A percentile compares a stretch with the other conserved stretches of the same genome.
These are phyloP conservation scores for Heterodera filipjevi DNA, from an alignment of 2,888 invertebrate species.

Conservation along the genomic window DNA sequence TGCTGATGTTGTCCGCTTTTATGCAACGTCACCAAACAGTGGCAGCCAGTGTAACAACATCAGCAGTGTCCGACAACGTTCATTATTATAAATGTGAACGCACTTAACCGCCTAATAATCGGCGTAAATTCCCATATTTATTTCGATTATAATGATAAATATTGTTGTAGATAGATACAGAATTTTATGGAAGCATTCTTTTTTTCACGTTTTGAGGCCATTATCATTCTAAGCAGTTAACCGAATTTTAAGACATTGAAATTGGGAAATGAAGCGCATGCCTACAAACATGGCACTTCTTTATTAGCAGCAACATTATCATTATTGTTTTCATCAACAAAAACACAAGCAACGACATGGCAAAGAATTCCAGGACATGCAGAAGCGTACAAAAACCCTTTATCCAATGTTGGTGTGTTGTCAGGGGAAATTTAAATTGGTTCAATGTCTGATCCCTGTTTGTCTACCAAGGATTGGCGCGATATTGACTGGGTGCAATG, in stretches of 20 bases:
- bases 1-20: background rate
- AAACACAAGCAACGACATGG: slow-evolving; percentile 4
- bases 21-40: slow-evolving; percentile 6
- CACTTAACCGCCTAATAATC: too few relatives aligned
- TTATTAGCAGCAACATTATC: background rate
- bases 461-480: slow-evolving; percentile 53
- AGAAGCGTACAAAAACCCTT: slow-evolving; percentile 58
- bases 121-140: too few relatives aligned
- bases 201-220: too few relatives aligned
- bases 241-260: too few relatives aligned
- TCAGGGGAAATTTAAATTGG: background rate
- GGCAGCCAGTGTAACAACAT: background rate
- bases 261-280: background rate
- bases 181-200: too few relatives aligned
- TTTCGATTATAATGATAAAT: too few relatives aligned
- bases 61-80: background rate
- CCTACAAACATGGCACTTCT: background rate
- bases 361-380: slow-evolving; percentile 43
- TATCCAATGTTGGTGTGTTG: slow-evolving; percentile 49
- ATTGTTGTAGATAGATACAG: too few relatives aligned
- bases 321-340: background rate
- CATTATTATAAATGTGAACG: background rate
- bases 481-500: slow-evolving; percentile 64
- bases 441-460: slow-evolving; percentile 3
- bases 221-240: too few relatives aligned